These are phyloP conservation scores for Ibidorhyncha struthersii DNA, from an alignment of 2,113 vertebrate genomes.

Conservation along the genomic window DNA sequence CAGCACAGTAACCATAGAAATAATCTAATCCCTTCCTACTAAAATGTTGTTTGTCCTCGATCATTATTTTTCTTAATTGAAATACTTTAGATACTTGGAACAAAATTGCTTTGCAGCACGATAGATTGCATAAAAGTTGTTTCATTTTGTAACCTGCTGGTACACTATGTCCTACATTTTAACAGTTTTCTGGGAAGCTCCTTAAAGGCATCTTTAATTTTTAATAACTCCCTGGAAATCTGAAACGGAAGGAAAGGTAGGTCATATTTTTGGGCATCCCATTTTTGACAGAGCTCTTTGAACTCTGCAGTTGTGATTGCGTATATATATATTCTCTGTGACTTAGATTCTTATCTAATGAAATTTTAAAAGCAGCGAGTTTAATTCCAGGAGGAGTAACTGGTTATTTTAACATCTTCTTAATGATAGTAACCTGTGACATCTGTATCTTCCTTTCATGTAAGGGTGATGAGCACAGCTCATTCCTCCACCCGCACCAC, in stretches of 20 bases:
- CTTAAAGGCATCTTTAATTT: slow-evolving; percentile 60
- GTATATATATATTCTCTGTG: not conserved
- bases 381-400: not conserved
- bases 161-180: slow-evolving; percentile 43
- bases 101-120: slow-evolving; percentile 1
- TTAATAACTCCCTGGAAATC: slow-evolving; percentile 44
- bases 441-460: not conserved
- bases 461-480: too few species aligned
- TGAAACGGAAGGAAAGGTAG: slow-evolving; percentile 2
- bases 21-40: not conserved
- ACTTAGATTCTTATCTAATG: not conserved
- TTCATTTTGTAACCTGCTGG: slow-evolving; percentile 23
- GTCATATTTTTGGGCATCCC: not conserved
- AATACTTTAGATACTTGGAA: not conserved
- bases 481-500: too few species aligned
- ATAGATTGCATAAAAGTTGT: not conserved
- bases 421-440: not conserved
- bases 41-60: not conserved
- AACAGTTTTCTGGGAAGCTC: slow-evolving; percentile 44
- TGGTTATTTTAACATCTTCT: not conserved
- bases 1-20: slow-evolving; percentile 35
- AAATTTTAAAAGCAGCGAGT: not conserved
- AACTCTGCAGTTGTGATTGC: not conserved
- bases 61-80: slow-evolving; percentile 54
- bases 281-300: not conserved